These are phyloP conservation scores for Etia nguti DNA, from an alignment of 2,113 vertebrate genomes.

Conservation along the genomic window DNA sequence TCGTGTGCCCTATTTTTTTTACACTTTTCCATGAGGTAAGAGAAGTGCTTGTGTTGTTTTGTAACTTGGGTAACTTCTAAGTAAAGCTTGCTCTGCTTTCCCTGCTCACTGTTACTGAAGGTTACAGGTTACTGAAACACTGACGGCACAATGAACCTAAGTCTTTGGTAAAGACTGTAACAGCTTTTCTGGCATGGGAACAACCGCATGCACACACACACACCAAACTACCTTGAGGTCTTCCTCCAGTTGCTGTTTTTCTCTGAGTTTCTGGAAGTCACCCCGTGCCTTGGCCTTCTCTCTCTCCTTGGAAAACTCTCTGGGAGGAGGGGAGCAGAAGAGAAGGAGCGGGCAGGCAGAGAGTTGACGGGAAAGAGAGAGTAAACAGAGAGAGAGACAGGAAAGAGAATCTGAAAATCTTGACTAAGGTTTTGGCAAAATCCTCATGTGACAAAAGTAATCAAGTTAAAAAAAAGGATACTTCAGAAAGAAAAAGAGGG, in stretches of 20 bases:
- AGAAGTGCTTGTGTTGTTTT: background rate
- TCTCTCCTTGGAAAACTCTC: constrained; percentile 98
- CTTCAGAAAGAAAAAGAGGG: background rate
- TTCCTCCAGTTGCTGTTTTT: constrained; percentile 96
- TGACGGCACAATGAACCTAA: background rate
- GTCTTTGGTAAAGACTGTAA: background rate
- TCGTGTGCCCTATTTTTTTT: background rate
- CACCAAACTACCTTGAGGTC: constrained; percentile 80
- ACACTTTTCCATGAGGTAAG: background rate
- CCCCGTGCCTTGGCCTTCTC: constrained; percentile 97
- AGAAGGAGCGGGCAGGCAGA: background rate
- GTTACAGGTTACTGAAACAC: background rate
- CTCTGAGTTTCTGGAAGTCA: constrained; percentile 95
- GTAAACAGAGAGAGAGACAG: constrained; percentile 49
- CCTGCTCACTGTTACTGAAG: background rate
- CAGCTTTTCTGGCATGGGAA: background rate
- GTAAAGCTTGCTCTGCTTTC: background rate
- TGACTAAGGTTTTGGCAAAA: background rate
- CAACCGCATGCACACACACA: background rate
- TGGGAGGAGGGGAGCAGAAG: constrained; percentile 43
- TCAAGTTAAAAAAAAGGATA: background rate
- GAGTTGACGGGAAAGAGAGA: constrained; percentile 21
- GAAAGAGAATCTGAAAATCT: constrained; percentile 60
- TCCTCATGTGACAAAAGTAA: background rate
- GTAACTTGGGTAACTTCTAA: background rate